Conservation (phyloP, 1,140 invertebrate species). For the Rhagoletis zephyria region DNA sequence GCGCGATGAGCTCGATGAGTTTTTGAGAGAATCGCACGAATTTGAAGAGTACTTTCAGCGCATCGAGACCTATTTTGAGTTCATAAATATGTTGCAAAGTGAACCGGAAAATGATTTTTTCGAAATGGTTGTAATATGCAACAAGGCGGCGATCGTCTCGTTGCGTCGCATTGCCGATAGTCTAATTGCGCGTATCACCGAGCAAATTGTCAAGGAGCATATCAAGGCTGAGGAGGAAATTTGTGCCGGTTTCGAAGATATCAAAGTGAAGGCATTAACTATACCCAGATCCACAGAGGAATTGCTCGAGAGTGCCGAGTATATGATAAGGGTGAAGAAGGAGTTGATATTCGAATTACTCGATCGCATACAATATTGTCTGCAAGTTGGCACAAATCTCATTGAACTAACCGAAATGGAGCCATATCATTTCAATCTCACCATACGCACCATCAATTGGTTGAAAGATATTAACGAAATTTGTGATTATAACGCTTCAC, state of each 20-base stretch:
- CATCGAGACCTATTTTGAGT: conserved; percentile 77
- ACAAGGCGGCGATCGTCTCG: conserved; percentile 73
- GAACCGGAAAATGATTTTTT: conserved; percentile 80
- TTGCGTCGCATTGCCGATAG: conserved; percentile 73
- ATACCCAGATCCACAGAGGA: conserved; percentile 82
- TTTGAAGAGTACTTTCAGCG: conserved; percentile 77
- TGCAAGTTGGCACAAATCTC: conserved; percentile 79
- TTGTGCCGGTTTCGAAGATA: conserved; percentile 78
- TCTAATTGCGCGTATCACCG: conserved; percentile 75
- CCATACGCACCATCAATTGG: conserved; percentile 82
- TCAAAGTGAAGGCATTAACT: conserved; percentile 76
- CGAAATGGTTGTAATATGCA: conserved; percentile 75
- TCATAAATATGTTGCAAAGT: conserved; percentile 76
- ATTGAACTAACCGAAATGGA: conserved; percentile 81
- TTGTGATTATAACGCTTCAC: conserved; percentile 80
- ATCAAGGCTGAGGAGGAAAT: conserved; percentile 78
- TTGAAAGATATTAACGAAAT: conserved; percentile 81
- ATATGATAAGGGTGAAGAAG: conserved; percentile 79
- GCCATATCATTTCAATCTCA: conserved; percentile 79
- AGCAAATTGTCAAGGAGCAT: conserved; percentile 74
- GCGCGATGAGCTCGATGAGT: conserved; percentile 62
- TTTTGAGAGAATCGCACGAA: conserved; percentile 72
- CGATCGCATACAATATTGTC: conserved; percentile 77
- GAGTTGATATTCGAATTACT: conserved; percentile 77
- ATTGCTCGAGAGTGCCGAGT: conserved; percentile 80